Percentiles rank a stretch among this genome's conserved stretches.
Conservation (phyloP, 2,113 vertebrate species). For the Eclectus roratus region DNA sequence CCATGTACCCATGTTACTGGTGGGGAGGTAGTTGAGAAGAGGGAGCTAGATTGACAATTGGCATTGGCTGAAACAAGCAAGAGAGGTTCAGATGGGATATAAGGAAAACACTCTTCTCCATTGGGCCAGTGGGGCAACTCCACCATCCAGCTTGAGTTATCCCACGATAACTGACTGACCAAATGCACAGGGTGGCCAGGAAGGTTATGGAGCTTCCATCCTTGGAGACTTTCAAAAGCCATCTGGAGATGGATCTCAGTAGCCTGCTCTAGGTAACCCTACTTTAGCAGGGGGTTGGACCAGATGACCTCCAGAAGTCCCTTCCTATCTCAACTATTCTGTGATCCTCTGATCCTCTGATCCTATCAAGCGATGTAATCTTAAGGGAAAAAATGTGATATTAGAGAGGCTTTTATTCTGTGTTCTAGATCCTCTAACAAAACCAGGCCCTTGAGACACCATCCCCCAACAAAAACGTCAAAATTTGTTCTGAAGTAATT, state of each 20-base stretch:
- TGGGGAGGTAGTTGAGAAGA: neutral
- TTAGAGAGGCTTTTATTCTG: neutral
- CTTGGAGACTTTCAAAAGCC: neutral
- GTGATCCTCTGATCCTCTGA: neutral
- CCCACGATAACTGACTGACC: neutral
- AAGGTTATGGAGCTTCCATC: neutral
- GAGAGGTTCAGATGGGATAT: neutral
- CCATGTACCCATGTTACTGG: neutral
- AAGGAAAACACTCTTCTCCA: neutral
- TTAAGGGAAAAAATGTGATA: neutral
- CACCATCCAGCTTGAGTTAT: accelerated
- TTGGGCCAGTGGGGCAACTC: accelerated
- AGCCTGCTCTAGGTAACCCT: neutral
- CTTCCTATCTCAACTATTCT: neutral
- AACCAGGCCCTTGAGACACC: neutral
- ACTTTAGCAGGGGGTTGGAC: neutral
- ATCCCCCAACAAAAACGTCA: neutral
- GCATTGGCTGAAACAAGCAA: neutral
- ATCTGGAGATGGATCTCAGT: neutral
- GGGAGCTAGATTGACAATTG: neutral
- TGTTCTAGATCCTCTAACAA: neutral
- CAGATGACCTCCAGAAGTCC: neutral
- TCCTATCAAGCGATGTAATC: neutral
- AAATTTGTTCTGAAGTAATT: neutral
- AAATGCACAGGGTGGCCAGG: neutral